phyloP scores from a whole-genome alignment of 2,888 invertebrate genomes.

The Dexiosoma caninum region DNA sequence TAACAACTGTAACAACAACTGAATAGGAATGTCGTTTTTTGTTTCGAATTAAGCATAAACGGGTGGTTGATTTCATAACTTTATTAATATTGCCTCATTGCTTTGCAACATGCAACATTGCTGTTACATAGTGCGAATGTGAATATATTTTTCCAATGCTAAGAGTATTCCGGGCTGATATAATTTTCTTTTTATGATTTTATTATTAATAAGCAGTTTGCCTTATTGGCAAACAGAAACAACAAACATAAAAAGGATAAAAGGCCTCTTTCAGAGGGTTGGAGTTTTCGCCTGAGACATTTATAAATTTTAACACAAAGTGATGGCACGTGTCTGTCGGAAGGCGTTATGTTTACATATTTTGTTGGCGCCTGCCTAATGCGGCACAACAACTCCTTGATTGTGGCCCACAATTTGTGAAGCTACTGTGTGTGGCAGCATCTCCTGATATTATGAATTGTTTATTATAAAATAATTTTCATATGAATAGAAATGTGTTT shows the following conservation, averaged over 20 bases:
- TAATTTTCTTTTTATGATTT: conserved; percentile 57
- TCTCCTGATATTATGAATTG: conserved; percentile 40
- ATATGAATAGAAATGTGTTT: conserved; percentile 39
- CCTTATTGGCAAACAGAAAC: conserved; percentile 53
- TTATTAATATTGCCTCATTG: conserved; percentile 52
- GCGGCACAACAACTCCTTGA: conserved; percentile 33
- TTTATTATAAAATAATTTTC: conserved; percentile 56
- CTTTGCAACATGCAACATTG: not conserved
- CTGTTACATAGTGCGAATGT: no score
- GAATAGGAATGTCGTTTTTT: conserved; percentile 7
- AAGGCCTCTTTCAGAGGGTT: conserved; percentile 39
- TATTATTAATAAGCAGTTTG: conserved; percentile 63
- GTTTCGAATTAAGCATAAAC: conserved; percentile 7
- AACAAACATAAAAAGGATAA: conserved; percentile 53
- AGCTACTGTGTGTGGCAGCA: conserved; percentile 35
- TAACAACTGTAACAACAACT: not conserved
- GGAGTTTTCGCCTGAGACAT: conserved; percentile 29
- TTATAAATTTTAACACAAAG: conserved; percentile 62
- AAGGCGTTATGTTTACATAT: conserved; percentile 76
- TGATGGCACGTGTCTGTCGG: conserved; percentile 69
- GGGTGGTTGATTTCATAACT: conserved; percentile 63
- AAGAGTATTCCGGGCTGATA: conserved; percentile 27
- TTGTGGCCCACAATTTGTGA: conserved; percentile 41
- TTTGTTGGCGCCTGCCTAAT: conserved; percentile 57
- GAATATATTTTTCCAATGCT: not conserved